phyloP scores from a whole-genome alignment of 1,140 invertebrate genomes.

The Trachymyrmex septentrionalis region DNA sequence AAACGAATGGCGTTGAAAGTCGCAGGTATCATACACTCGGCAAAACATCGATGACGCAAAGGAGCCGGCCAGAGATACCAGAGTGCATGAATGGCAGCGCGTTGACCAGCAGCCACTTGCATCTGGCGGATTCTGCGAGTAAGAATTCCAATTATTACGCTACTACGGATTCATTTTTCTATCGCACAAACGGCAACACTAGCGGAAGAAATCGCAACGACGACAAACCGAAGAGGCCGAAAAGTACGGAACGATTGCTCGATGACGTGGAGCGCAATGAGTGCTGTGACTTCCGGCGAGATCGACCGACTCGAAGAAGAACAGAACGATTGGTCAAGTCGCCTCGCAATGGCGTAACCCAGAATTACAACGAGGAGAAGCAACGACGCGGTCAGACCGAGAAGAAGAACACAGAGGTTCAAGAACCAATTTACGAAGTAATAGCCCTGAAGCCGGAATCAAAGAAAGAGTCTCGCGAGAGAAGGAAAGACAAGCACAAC shows the following conservation, averaged over 20 bases:
- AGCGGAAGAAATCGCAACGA: constrained; percentile 55
- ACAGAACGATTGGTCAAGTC: constrained; percentile 64
- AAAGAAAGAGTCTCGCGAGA: constrained; percentile 75
- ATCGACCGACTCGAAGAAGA: constrained; percentile 56
- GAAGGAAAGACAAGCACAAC: constrained; percentile 73
- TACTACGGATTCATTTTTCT: constrained; percentile 76
- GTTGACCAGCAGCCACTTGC: constrained; percentile 71
- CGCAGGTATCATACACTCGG: constrained; percentile 77
- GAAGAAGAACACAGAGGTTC: constrained; percentile 65
- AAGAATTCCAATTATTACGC: constrained; percentile 73
- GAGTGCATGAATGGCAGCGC: constrained; percentile 69
- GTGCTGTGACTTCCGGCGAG: constrained; percentile 72
- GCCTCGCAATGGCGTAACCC: constrained; percentile 43
- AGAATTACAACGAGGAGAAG: constrained; percentile 60
- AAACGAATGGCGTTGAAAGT: constrained; percentile 71
- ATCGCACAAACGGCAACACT: constrained; percentile 80
- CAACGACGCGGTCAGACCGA: constrained; percentile 52
- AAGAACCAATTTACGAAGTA: constrained; percentile 83
- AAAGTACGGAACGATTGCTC: constrained; percentile 82
- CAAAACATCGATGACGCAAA: constrained; percentile 65
- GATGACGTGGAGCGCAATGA: constrained; percentile 79
- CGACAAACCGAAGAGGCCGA: constrained; percentile 78
- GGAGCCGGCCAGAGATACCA: constrained; percentile 56
- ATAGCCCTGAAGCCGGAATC: constrained; percentile 80
- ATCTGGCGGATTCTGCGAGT: constrained; percentile 75